phyloP scores from a whole-genome alignment of 2,113 vertebrate species.

The Antidorcas marsupialis region DNA sequence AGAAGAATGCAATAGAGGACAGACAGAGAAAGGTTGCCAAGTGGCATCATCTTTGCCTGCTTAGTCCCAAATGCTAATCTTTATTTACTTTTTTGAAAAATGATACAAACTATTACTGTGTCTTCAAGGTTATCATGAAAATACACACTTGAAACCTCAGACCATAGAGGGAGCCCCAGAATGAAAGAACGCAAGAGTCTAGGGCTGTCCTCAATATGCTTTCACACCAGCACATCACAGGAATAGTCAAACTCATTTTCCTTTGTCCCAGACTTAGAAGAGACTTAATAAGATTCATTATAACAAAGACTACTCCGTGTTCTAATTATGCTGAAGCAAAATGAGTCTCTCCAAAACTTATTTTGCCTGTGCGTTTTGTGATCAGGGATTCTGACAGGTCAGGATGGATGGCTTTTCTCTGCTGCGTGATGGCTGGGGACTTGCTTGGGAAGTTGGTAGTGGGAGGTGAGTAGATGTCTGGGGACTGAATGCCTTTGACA shows the following conservation, averaged over 20 bases:
- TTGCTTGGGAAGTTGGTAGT: background rate
- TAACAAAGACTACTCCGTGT: background rate
- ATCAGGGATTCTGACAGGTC: background rate
- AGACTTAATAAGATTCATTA: background rate
- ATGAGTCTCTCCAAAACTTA: background rate
- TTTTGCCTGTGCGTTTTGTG: background rate
- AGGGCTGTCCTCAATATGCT: too few species aligned
- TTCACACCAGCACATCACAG: background rate
- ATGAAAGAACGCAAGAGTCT: accelerated
- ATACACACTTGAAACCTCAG: background rate
- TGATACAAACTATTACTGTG: background rate
- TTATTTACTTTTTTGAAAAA: background rate
- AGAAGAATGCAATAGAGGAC: background rate
- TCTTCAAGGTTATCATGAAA: background rate
- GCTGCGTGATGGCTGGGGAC: accelerated
- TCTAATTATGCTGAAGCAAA: background rate
- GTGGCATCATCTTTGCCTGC: background rate
- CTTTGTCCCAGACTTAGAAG: background rate
- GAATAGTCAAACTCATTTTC: background rate
- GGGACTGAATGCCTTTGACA: accelerated
- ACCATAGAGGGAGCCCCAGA: background rate
- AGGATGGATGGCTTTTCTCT: background rate
- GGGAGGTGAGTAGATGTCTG: background rate
- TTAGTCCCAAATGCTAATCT: background rate
- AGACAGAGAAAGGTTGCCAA: background rate